phyloP scores from a whole-genome alignment of 2,888 invertebrate species.

The Sphaerophoria rueppellii region DNA sequence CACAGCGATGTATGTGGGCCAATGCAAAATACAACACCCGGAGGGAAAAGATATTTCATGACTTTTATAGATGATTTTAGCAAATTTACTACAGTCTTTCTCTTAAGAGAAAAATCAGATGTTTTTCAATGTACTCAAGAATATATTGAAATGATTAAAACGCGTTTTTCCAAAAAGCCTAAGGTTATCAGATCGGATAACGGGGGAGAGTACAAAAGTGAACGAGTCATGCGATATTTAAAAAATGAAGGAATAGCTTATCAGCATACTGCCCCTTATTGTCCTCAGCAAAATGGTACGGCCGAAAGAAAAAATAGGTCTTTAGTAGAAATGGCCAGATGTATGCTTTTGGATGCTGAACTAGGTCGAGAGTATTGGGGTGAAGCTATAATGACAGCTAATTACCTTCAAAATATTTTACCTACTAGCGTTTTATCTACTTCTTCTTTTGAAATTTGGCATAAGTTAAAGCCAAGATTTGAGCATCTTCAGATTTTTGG shows the following conservation, averaged over 20 bases:
- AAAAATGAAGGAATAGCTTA: not conserved
- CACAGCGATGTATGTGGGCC: too few relatives aligned
- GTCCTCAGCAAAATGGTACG: not conserved
- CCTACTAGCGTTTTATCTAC: not conserved
- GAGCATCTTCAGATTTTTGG: not conserved
- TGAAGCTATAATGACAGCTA: constrained; percentile 3
- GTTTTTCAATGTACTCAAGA: too few relatives aligned
- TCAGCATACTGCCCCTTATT: not conserved
- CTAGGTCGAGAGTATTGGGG: constrained; percentile 2
- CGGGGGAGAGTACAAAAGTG: not conserved
- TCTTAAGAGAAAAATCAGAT: too few relatives aligned
- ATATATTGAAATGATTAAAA: too few relatives aligned
- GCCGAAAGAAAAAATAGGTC: constrained; percentile 1
- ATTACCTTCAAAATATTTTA: constrained; percentile 3
- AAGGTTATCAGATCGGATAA: not conserved
- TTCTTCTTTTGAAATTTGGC: not conserved
- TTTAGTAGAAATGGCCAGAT: not conserved
- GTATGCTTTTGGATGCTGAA: not conserved
- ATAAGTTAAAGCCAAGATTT: not conserved
- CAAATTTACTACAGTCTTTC: too few relatives aligned
- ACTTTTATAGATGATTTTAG: too few relatives aligned
- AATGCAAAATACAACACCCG: too few relatives aligned
- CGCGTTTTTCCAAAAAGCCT: not conserved
- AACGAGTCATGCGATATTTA: not conserved
- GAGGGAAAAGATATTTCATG: too few relatives aligned